Evolutionary conservation across 2,888 invertebrate genomes (phyloP), one percentile per base, ranked within the genome.

Genomic region (Zygothrica quintamaculata): DNA sequence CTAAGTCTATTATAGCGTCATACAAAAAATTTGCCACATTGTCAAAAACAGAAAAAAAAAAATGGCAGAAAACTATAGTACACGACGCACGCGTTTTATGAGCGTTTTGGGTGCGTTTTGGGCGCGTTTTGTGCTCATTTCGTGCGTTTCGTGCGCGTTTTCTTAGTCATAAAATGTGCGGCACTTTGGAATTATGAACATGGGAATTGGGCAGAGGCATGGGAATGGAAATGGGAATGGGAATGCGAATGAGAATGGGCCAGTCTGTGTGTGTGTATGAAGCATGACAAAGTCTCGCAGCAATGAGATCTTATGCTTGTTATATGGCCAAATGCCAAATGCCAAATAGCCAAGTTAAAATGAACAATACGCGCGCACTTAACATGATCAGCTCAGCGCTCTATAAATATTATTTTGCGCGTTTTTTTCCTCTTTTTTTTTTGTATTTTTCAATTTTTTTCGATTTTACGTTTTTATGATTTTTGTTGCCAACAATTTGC

Each of bases 391-490:
- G 58, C 31, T 56, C 37, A 12, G 22, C 7, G 13, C 7, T 60
- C 61, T 55, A 42, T 26, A 44, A 61, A 62, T 68, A 61, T 68
- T 22, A 22, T 22, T 22, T 68, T 57, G 56, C 67, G 68, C 67
- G 56, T 68, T 68, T 66, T 53, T 53, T 50, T n/a, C n/a, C 43
- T 26, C 12, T 31, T 58, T 55, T 25, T 9, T 16, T 34, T 34
- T 34, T 51, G n/a, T 36, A 33, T 36, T 43, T 22, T 13, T n/a
- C n/a, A n/a, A n/a, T n/a, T n/a, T n/a, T n/a, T n/a, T 22, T 22
- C 18, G 18, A 22, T 22, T 22, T 22, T 22, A 5, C 18, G 18
- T 22, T 22, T 22, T 22, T 22, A 2, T 3, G 3, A 5, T 22
- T 22, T 22, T 22, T 22, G 3, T 3, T 22, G 18, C 18, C 18